Conservation (phyloP, 2,113 vertebrate species). For the Myiagra hebetior region DNA sequence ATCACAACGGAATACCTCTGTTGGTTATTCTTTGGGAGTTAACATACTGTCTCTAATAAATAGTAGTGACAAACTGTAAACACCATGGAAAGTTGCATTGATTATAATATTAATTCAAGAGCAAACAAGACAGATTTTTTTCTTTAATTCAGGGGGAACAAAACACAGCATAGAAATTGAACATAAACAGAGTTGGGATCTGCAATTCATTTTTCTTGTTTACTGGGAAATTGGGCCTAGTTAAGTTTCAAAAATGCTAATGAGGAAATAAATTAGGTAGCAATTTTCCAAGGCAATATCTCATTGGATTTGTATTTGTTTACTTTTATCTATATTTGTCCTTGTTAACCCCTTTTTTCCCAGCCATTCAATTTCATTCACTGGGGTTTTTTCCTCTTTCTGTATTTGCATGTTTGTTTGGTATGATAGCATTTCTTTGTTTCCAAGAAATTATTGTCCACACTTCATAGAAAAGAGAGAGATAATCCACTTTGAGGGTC, state of each 20-base stretch:
- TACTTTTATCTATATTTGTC: slow-evolving; percentile 32
- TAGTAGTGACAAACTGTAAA: slow-evolving; percentile 18
- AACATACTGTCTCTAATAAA: not conserved
- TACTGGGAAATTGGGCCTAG: slow-evolving; percentile 21
- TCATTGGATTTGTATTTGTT: slow-evolving; percentile 38
- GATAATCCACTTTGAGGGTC: not conserved
- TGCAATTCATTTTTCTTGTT: slow-evolving; percentile 50
- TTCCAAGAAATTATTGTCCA: not conserved
- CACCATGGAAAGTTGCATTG: slow-evolving; percentile 6
- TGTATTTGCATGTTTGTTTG: not conserved
- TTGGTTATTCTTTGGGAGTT: not conserved
- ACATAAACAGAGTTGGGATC: slow-evolving; percentile 33
- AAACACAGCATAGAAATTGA: slow-evolving; percentile 17
- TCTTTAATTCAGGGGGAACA: slow-evolving; percentile 11
- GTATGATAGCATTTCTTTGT: not conserved
- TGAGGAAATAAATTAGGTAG: slow-evolving; percentile 50
- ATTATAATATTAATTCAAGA: slow-evolving; percentile 42
- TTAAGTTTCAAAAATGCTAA: slow-evolving; percentile 60
- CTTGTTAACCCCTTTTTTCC: not conserved
- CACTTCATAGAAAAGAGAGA: not conserved
- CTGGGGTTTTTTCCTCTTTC: not conserved
- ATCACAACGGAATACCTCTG: not conserved
- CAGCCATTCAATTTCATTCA: not conserved
- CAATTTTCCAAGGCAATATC: slow-evolving; percentile 36
- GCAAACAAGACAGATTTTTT: not conserved